Base-by-base conservation (phyloP, 2,888 invertebrate genomes). In the Boloria selene region DNA sequence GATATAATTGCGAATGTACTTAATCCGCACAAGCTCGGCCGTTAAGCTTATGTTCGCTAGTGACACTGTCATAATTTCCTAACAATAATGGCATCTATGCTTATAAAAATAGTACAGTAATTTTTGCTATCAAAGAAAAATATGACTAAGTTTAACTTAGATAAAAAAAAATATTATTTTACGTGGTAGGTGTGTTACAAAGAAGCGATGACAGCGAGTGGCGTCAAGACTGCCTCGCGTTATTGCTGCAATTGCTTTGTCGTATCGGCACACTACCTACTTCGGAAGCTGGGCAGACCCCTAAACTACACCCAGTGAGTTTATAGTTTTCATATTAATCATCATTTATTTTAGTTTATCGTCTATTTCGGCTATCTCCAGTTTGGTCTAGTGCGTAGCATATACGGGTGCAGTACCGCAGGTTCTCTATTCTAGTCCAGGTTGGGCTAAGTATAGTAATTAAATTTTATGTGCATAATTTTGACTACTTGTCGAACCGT, bases 151-250 rank as follows among this genome's bases (percentile, higher is more conserved):
- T 10, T 38, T 10, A 38, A 7, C 10, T 38, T 10, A 10, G 31
- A 31, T 3, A 13, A 14, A 49, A n/a, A n/a, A 18, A 14, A 14
- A 55, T 55, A 18, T 55, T 7, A 6, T 44, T 55, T 56, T 56
- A n/a, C n/a, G 13, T n/a, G 22, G 4, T 65, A 94, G 94, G 96
- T 51, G 94, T 95, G 50, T 83, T 97, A 69, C 97, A 97, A 90
- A 79, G 91, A 26, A 93, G 93, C 70, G 95, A 96, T 61, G 96
- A 97, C 73, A 95, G 95, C 75, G 97, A 98, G 88, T 98, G 98
- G 98, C 95, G 98, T 64, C 98, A 98, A 82, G 98, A 98, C 82
- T 98, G 98, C 79, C 91, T 98, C 38, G 98, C 98, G 4, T 95
- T 97, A 72, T 88, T 98, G 13, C 83, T 98, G 61, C 96, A 98